Percentiles rank a stretch among this genome's conserved stretches.
Conservation (phyloP, 2,888 invertebrate species). For the Unio delphinus region DNA sequence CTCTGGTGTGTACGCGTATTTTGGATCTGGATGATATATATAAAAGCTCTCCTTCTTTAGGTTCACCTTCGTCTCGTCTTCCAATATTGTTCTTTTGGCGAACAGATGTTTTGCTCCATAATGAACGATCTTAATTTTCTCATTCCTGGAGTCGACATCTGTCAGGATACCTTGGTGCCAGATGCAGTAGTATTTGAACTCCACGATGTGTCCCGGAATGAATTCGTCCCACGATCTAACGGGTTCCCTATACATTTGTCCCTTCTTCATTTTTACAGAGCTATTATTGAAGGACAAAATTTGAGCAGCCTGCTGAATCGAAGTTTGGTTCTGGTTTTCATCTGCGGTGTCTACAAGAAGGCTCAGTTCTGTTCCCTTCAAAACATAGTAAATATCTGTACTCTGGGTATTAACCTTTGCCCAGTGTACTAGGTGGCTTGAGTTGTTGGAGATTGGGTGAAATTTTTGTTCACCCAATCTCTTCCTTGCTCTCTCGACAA, state of each 20-base stretch:
- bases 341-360: not conserved
- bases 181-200: conserved; percentile 3
- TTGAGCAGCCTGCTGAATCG: too few species aligned
- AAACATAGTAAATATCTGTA: conserved; percentile 1
- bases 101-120: conserved; percentile 6
- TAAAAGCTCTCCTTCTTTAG: conserved; percentile 3
- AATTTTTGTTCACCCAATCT: conserved; percentile 17
- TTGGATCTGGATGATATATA: conserved; percentile 17
- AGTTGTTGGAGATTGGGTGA: conserved; percentile 9
- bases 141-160: not conserved
- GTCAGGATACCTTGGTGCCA: conserved; percentile 12
- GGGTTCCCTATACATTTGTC: not conserved
- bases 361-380: too few species aligned
- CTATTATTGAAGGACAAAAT: too few species aligned
- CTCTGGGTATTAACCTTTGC: conserved; percentile 19
- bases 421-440: conserved; percentile 21
- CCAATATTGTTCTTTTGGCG: conserved; percentile 4
- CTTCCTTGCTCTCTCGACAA: conserved; percentile 7
- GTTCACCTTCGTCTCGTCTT: conserved; percentile 2
- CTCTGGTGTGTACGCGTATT: not conserved
- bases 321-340: not conserved
- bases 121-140: too few species aligned
- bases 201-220: conserved; percentile 12
- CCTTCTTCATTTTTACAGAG: too few species aligned
- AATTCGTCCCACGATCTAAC: conserved; percentile 12